These are phyloP conservation scores for Papilio elwesi DNA, from an alignment of 2,888 invertebrate genomes.

Conservation along the genomic window DNA sequence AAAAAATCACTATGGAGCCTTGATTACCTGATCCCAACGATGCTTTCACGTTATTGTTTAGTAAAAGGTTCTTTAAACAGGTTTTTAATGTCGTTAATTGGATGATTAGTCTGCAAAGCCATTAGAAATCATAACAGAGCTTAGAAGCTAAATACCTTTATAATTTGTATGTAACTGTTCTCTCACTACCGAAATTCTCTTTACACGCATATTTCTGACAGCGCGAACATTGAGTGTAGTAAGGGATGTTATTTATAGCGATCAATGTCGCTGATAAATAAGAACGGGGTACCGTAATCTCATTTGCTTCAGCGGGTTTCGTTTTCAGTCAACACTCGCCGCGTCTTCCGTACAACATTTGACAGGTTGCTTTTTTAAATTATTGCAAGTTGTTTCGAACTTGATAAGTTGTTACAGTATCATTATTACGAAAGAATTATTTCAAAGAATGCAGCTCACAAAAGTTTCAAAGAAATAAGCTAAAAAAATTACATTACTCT, in stretches of 20 bases:
- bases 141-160: no score
- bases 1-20: no score
- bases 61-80: no score
- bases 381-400: conserved; percentile 8
- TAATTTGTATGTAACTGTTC: background rate
- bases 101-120: no score
- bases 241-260: conserved; percentile 64
- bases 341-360: conserved; percentile 36
- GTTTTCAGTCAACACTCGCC: conserved; percentile 45
- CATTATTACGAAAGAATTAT: conserved; percentile 16
- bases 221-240: conserved; percentile 51
- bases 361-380: conserved; percentile 38
- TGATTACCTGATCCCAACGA: no score
- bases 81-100: no score
- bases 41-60: no score
- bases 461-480: background rate
- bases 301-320: conserved; percentile 63
- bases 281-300: conserved; percentile 64
- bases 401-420: conserved; percentile 23
- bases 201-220: conserved; percentile 40
- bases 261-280: conserved; percentile 68
- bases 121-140: no score
- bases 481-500: background rate
- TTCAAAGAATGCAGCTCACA: conserved; percentile 1
- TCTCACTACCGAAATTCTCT: background rate